Evolutionary conservation across 2,113 vertebrate genomes (phyloP), one percentile per base, ranked within the genome.

Genomic region (Rissa tridactyla): DNA sequence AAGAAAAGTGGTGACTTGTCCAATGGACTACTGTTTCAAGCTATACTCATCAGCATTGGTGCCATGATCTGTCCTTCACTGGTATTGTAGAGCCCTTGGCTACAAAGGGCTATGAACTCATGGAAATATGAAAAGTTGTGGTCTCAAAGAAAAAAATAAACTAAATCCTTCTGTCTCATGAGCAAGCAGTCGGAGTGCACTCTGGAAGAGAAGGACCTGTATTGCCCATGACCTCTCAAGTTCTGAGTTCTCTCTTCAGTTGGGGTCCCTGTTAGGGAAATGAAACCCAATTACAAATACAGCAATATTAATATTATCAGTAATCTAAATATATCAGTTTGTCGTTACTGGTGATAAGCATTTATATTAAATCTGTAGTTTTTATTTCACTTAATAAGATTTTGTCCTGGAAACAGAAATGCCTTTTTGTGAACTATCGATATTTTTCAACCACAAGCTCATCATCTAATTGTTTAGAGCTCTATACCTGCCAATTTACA

Each of bases 341-440:
- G 36, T 80, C 72, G 71, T 69, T 85, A 93, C 40, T 32, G 25
- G 40, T 70, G 49, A 64, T 82, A 66, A 89, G 15, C 10, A 42
- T 83, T 76, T 54, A 9, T 82, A 81, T 78, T 77, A 82, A 75
- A 84, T 84, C 25, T 77, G 30, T 69, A 60, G 21, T 2, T 62
- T 86, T 90, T 90, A 51, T 94, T 94, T 92, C 34, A 77, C n/a
- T 62, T 91, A 86, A 85, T 91, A 73, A 72, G 46, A 21, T 79
- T 90, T 94, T 70, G 55, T 5, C 32, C 25, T 82, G 69, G 46
- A 80, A 94, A 51, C 21, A 77, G 15, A 52, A 94, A 78, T 70
- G 18, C 15, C 77, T 95, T 97, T 92, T 61, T 69, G 19, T 94
- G 52, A 64, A 29, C 2, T 81, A 47, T 51, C 60, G 7, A 20